A percentile compares a stretch with the other conserved stretches of the same genome.
phyloP scores from a whole-genome alignment of 2,888 invertebrate genomes.

The Synergus gifuensis region DNA sequence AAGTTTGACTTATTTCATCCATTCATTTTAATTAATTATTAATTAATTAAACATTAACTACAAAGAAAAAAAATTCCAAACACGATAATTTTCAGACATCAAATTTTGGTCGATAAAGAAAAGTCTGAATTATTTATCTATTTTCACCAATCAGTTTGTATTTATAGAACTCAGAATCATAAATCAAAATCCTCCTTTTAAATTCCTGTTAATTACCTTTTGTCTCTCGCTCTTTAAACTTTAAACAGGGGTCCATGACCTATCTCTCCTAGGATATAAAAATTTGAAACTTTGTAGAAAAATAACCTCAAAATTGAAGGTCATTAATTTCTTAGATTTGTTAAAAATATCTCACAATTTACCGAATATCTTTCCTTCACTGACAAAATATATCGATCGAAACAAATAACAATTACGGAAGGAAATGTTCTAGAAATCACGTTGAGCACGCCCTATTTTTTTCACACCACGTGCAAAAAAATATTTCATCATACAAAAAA shows the following conservation, averaged over 20 bases:
- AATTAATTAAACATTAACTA: too few relatives aligned
- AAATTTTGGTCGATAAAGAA: background rate
- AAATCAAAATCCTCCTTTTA: background rate
- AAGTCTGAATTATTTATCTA: background rate
- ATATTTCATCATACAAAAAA: background rate
- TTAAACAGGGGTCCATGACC: background rate
- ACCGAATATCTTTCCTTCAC: background rate
- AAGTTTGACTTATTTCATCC: too few relatives aligned
- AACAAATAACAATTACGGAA: background rate
- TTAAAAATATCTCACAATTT: too few relatives aligned
- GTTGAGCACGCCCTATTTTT: background rate
- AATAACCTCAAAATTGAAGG: conserved; percentile 7
- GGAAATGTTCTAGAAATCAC: background rate
- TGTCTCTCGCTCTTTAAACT: background rate
- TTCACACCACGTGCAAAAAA: background rate
- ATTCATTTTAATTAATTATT: background rate
- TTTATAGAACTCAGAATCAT: background rate
- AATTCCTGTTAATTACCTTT: background rate
- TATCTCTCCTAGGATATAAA: too few relatives aligned
- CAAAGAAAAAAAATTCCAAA: background rate
- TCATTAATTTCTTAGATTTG: background rate
- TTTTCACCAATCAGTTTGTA: background rate
- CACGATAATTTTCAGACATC: background rate
- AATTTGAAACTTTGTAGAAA: background rate
- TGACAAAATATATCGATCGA: background rate